phyloP scores from a whole-genome alignment of 1,140 invertebrate species.

The Mya arenaria region DNA sequence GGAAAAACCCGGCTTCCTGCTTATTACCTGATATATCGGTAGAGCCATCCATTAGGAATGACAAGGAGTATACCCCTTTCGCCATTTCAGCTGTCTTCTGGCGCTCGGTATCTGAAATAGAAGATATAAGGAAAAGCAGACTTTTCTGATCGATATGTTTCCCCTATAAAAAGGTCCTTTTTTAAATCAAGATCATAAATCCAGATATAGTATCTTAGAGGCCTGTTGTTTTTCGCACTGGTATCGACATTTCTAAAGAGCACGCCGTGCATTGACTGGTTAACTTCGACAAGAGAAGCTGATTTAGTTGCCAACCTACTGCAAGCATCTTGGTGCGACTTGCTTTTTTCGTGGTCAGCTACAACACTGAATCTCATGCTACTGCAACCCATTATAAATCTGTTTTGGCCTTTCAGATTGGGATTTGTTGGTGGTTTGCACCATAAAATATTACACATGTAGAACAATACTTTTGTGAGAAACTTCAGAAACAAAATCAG shows the following conservation, averaged over 20 bases:
- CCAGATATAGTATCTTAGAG: constrained; percentile 21
- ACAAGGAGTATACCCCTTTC: neutral
- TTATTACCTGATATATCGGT: constrained; percentile 54
- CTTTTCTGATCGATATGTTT: constrained; percentile 32
- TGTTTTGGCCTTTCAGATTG: too few relatives aligned
- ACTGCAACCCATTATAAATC: too few relatives aligned
- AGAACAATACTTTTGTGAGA: too few relatives aligned
- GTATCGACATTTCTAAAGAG: constrained; percentile 41
- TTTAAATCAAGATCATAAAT: constrained; percentile 18
- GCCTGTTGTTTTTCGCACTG: constrained; percentile 32
- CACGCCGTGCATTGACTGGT: neutral
- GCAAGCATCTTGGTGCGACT: neutral
- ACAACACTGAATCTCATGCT: too few relatives aligned
- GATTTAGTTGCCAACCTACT: neutral
- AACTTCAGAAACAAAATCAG: too few relatives aligned
- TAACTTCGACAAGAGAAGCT: neutral
- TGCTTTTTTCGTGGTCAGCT: neutral
- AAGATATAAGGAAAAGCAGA: neutral
- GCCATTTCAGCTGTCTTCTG: neutral
- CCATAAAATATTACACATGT: too few relatives aligned
- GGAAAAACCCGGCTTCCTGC: constrained; percentile 45
- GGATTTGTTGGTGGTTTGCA: too few relatives aligned
- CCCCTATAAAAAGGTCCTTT: constrained; percentile 7
- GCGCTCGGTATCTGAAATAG: constrained; percentile 15
- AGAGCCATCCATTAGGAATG: constrained; percentile 56